Evolutionary conservation across 2,888 invertebrate genomes (phyloP), one percentile per base, ranked within the genome.

Genomic region (Schizaphis graminum): DNA sequence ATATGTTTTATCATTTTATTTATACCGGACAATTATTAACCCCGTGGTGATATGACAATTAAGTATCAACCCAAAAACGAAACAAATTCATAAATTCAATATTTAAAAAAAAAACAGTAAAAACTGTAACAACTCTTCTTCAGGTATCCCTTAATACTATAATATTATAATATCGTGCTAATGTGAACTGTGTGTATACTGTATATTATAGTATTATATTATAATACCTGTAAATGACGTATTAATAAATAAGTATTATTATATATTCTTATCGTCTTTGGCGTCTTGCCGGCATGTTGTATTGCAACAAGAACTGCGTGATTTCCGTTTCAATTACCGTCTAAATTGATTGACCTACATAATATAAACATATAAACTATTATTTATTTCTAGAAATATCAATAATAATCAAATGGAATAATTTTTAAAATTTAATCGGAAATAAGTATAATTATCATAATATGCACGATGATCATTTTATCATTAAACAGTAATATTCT

Each of bases 321-420:
- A 5, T 5, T 67, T n/a, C 67, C n/a, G n/a, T n/a, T 67, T 67
- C 16, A 16, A n/a, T 67, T n/a, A n/a, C 16, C 16, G 5, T n/a
- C 8, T 47, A 44, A 85, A 85, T 85, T 26, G 85, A 85, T 85
- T 85, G 85, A 44, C 85, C 85, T 85, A 28, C 28, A 85, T 85
- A 85, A 85, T 16, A 67, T 4, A n/a, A 67, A 16, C 5, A n/a
- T 16, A n/a, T n/a, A 67, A 67, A 67, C 1, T 67, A 67, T 67
- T 67, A 67, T n/a, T 67, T 67, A 67, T n/a, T n/a, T n/a, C 16
- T 16, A 67, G 8, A 11, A 67, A n/a, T 11, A 67, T 67, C n/a
- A 67, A 67, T 67, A 11, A 61, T n/a, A 67, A n/a, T n/a, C 16
- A 16, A n/a, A 67, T 67, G 5, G 13, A 67, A 67, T 13, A 16